A percentile compares a stretch with the other conserved stretches of the same genome.
Conservation (phyloP, 1,140 invertebrate genomes). For the Ridgeia piscesae region DNA sequence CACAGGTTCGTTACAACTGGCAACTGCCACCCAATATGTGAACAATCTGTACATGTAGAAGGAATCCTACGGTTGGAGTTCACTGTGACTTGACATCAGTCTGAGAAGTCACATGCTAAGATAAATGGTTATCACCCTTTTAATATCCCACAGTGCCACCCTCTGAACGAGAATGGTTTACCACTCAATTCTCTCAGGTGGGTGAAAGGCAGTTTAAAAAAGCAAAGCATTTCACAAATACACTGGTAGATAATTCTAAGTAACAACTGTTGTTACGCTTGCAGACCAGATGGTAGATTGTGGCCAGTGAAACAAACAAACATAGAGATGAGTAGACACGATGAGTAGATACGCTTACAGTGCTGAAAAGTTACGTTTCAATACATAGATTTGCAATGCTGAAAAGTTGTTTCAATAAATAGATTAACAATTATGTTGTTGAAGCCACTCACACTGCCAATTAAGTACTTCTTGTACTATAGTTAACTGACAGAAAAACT, state of each 20-base stretch:
- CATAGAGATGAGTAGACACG: no score
- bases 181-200: neutral
- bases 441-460: neutral
- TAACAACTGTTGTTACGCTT: neutral
- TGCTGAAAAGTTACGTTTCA: neutral
- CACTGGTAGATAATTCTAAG: no score
- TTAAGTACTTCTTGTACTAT: neutral
- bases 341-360: neutral
- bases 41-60: neutral
- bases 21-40: neutral
- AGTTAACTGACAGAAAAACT: neutral
- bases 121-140: neutral
- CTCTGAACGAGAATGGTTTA: neutral
- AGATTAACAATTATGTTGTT: no score
- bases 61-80: neutral
- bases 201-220: no score
- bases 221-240: no score
- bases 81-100: neutral
- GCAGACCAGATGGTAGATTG: no score
- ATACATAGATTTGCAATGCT: neutral
- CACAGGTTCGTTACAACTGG: neutral
- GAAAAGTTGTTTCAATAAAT: neutral
- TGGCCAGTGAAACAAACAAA: neutral
- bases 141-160: neutral
- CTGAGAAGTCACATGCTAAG: neutral